Evolutionary conservation across 2,888 invertebrate species (phyloP), one percentile per base, ranked within the genome.

Genomic region (Blera fallax): DNA sequence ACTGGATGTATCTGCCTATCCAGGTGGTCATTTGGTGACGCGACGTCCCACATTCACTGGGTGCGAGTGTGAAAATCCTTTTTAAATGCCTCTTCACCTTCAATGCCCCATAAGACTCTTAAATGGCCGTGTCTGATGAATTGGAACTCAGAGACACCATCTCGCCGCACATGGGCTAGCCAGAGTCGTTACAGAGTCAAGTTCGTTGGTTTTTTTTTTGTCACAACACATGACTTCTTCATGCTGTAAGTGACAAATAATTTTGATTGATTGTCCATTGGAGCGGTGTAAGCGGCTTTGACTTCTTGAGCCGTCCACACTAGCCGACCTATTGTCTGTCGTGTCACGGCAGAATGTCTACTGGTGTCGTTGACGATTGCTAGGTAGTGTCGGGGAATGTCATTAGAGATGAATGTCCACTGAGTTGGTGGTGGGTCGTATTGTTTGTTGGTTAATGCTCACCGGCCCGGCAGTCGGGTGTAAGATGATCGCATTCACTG

Each of bases 171-270:
- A 24, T 24, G 4, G 24, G 24, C 29, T 32, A 6, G 10, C 18
- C 21, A 40, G 6, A 14, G 18, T 10, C 56, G 24, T 64, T 48
- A 45, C 40, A 58, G 43, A 32, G 60, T 73, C 56, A 50, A 67
- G 77, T n/a, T 43, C 29, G 24, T 24, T 24, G 24, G 24, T 84
- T 69, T 60, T 62, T 67, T 84, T 84, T 84, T 84, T 84, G 84
- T 84, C 84, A 84, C 80, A 84, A 84, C 84, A 84, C 73, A 76
- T 80, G 84, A 84, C 84, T 84, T 84, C 84, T 84, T 80, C 74
- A 76, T 70, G 84, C 54, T 74, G 65, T 80, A 84, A 84, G 80
- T 84, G 84, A 84, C 84, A 84, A 80, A 84, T 74, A 80, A 84
- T 84, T 74, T 84, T 84, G 84, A 84, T 84, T 76, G 84, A 84